Conservation (phyloP, 2,113 vertebrate species). For the Terrapene triunguis region DNA sequence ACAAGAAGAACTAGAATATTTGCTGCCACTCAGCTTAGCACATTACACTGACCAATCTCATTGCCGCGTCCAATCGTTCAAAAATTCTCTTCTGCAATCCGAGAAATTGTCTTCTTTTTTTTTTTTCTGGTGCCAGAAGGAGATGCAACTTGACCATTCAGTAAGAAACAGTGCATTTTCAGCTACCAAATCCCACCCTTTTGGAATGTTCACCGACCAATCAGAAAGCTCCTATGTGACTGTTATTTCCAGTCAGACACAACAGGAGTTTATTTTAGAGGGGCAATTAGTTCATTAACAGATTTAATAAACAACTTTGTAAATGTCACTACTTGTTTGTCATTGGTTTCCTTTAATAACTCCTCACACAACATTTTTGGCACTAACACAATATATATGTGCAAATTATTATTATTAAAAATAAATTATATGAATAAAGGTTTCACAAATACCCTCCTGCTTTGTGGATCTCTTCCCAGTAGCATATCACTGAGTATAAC, state of each 20-base stretch:
- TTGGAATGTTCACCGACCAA: not conserved
- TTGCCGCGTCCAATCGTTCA: not conserved
- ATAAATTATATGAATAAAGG: not conserved
- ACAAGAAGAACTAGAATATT: not conserved
- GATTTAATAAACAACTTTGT: not conserved
- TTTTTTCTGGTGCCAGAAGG: not conserved
- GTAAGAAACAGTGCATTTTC: not conserved
- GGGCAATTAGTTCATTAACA: not conserved
- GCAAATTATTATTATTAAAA: not conserved
- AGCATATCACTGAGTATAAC: not conserved
- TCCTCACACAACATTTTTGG: not conserved
- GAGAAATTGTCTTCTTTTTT: not conserved
- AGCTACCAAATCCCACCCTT: rapidly evolving
- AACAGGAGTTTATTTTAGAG: not conserved
- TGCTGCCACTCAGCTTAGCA: not conserved
- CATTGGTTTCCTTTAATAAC: not conserved
- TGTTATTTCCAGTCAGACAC: rapidly evolving
- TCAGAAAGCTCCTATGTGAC: not conserved
- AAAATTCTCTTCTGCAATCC: not conserved
- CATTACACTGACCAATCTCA: not conserved
- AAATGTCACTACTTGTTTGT: not conserved
- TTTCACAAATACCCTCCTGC: not conserved
- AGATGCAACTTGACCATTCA: too few relatives aligned
- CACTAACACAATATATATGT: not conserved
- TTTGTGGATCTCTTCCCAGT: not conserved